These are phyloP conservation scores for Pipistrellus pipistrellus DNA, from an alignment of 2,797 vertebrate genomes.

Conservation along the genomic window DNA sequence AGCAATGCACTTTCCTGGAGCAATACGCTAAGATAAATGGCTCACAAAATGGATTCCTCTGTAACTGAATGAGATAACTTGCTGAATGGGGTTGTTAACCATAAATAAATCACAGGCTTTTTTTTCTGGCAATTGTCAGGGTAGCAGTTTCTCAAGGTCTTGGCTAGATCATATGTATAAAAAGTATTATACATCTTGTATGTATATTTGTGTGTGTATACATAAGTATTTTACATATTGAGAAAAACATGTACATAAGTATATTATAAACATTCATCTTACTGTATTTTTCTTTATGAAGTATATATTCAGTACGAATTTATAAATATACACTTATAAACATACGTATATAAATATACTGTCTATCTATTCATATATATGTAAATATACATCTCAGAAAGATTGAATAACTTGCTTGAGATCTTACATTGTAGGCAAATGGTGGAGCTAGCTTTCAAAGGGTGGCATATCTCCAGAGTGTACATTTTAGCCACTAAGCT, in stretches of 20 bases:
- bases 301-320: background rate
- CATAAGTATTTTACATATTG: constrained; percentile 6
- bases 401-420: background rate
- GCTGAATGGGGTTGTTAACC: background rate
- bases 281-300: background rate
- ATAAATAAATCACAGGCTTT: constrained; percentile 67
- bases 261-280: background rate
- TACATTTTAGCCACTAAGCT: background rate
- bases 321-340: background rate
- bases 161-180: background rate
- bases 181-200: background rate
- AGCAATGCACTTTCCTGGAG: constrained; percentile 64
- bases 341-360: background rate
- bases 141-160: constrained; percentile 53
- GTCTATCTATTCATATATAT: background rate
- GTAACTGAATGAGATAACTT: constrained; percentile 18
- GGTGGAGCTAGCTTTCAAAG: background rate
- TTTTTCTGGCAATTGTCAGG: background rate
- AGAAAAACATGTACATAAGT: background rate
- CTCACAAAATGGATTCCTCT: constrained; percentile 12
- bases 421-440: background rate
- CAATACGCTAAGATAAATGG: constrained; percentile 41
- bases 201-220: background rate
- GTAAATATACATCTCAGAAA: background rate
- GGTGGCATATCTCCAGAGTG: background rate